Percentiles rank a stretch among this genome's conserved stretches.
phyloP scores from a whole-genome alignment of 1,140 invertebrate genomes.

The Drosophila serrata region DNA sequence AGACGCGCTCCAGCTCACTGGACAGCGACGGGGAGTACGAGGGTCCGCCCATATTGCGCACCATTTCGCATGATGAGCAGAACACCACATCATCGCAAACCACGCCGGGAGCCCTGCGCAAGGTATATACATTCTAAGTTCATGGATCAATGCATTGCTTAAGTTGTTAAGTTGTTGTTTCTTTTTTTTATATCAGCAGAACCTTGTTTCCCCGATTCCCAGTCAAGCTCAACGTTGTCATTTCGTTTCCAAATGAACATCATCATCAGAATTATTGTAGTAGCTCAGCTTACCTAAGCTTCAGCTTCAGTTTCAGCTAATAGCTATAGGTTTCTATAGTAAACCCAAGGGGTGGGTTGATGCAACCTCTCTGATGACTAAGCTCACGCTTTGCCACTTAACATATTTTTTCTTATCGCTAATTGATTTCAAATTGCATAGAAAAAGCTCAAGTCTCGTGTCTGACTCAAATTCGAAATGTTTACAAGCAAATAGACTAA shows the following conservation, averaged over 20 bases:
- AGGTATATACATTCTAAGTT: conserved; percentile 56
- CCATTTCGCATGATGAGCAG: conserved; percentile 81
- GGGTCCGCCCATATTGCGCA: conserved; percentile 74
- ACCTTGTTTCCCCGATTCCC: neutral
- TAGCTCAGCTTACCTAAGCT: neutral
- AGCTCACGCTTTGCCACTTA: conserved; percentile 31
- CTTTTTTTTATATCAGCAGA: neutral
- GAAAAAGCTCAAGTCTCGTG: neutral
- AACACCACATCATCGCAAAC: conserved; percentile 64
- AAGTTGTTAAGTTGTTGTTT: neutral
- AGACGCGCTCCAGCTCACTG: conserved; percentile 85
- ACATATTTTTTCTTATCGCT: conserved; percentile 33
- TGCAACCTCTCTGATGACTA: conserved; percentile 42
- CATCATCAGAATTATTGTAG: neutral
- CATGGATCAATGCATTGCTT: conserved; percentile 6
- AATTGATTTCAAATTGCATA: conserved; percentile 49
- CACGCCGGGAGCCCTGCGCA: conserved; percentile 76
- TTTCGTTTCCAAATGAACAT: neutral
- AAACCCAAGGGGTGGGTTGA: conserved; percentile 4
- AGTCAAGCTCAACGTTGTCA: conserved; percentile 7
- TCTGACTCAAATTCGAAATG: neutral
- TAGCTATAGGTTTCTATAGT: neutral
- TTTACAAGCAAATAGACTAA: neutral
- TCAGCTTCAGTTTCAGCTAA: neutral
- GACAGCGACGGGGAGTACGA: conserved; percentile 86